Percentiles rank a stretch among this genome's conserved stretches.
phyloP scores from a whole-genome alignment of 2,113 vertebrate genomes.

The Phainopepla nitens region DNA sequence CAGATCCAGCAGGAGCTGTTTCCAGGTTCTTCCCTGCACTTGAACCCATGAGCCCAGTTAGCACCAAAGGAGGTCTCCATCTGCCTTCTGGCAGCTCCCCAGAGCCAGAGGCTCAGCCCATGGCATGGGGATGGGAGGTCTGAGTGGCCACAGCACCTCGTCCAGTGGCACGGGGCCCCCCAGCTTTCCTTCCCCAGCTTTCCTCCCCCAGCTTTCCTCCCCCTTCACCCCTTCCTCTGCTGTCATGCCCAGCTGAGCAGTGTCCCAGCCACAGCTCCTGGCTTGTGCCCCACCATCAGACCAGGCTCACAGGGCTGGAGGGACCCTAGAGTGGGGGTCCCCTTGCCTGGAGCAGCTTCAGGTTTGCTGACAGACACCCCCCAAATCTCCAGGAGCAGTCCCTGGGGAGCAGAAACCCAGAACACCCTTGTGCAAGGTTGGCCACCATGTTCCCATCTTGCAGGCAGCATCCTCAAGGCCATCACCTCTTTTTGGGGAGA shows the following conservation, averaged over 20 bases:
- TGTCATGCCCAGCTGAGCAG: background rate
- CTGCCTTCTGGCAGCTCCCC: background rate
- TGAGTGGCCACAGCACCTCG: fast-evolving
- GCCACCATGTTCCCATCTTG: fast-evolving
- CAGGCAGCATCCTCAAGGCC: background rate
- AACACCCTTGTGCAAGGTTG: background rate
- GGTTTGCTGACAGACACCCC: background rate
- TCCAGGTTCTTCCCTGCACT: background rate
- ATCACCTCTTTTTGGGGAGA: background rate
- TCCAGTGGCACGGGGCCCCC: background rate
- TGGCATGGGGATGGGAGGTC: fast-evolving
- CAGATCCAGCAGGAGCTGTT: fast-evolving
- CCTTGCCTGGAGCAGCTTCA: background rate
- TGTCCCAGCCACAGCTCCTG: background rate
- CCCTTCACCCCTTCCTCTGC: background rate
- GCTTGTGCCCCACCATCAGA: fast-evolving
- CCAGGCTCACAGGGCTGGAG: background rate
- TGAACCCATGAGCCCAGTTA: background rate
- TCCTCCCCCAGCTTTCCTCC: background rate
- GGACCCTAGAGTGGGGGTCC: background rate
- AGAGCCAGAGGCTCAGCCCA: background rate
- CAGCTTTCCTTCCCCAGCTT: background rate
- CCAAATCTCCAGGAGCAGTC: background rate
- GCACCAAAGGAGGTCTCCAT: background rate
- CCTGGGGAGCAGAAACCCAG: background rate